These are phyloP conservation scores for Prunella fulvescens DNA, from an alignment of 2,113 vertebrate species.

Conservation along the genomic window DNA sequence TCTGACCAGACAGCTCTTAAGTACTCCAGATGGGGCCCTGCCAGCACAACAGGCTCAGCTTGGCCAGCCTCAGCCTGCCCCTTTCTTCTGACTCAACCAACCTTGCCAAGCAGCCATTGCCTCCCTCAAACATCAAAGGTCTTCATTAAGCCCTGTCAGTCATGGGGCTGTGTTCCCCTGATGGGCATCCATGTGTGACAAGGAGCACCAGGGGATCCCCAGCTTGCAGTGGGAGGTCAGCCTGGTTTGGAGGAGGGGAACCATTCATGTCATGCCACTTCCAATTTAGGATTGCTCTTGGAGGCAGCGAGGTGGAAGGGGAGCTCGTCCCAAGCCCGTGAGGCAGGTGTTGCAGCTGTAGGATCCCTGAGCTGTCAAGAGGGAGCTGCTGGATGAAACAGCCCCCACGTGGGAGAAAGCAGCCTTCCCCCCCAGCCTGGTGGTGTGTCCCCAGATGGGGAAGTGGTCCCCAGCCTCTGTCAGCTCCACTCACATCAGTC, in stretches of 20 bases:
- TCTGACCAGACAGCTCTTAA: background rate
- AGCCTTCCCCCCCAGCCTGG: background rate
- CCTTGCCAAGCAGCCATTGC: slow-evolving; percentile 6
- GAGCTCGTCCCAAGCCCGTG: background rate
- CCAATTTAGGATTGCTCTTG: background rate
- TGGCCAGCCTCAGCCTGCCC: background rate
- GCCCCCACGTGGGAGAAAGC: background rate
- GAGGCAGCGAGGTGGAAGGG: background rate
- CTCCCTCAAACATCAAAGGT: slow-evolving; percentile 35
- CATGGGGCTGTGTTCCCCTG: background rate
- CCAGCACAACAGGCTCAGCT: background rate
- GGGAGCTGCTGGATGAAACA: background rate
- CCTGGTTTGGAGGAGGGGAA: background rate
- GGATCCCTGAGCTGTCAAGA: background rate
- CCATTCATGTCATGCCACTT: background rate
- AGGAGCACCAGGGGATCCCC: background rate
- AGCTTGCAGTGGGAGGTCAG: background rate
- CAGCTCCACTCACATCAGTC: slow-evolving; percentile 36
- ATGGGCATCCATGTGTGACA: fast-evolving
- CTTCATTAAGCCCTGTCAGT: slow-evolving; percentile 32
- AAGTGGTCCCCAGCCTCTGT: slow-evolving; percentile 40
- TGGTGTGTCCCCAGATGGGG: slow-evolving; percentile 13
- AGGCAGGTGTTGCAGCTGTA: background rate
- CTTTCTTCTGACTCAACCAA: slow-evolving; percentile 28
- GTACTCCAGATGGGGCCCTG: background rate